Conservation (phyloP, 2,113 vertebrate genomes). For the Crocuta crocuta region DNA sequence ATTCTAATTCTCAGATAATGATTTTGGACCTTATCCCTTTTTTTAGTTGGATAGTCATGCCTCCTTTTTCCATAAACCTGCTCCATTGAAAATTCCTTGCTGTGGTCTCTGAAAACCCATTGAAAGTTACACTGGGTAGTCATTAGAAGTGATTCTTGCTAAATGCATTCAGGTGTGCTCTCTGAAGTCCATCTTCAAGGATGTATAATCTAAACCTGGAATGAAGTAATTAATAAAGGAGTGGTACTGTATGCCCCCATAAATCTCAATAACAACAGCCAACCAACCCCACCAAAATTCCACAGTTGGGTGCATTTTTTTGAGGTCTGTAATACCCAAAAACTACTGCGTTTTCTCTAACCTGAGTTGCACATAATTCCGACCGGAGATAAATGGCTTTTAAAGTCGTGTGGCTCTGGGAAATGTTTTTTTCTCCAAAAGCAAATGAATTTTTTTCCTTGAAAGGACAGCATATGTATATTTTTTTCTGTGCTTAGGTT, state of each 20-base stretch:
- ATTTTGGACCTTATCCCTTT: not conserved
- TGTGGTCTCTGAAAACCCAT: not conserved
- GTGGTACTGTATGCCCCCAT: not conserved
- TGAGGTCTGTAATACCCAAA: not conserved
- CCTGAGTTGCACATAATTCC: not conserved
- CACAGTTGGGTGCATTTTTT: not conserved
- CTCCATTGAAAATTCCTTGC: not conserved
- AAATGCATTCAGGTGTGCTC: not conserved
- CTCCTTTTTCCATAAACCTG: not conserved
- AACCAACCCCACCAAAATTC: not conserved
- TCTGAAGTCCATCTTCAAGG: not conserved
- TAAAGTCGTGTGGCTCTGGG: not conserved
- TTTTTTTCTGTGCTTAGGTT: slow-evolving; percentile 88
- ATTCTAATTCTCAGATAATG: not conserved
- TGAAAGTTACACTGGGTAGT: not conserved
- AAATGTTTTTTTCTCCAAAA: slow-evolving; percentile 1
- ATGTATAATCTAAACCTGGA: not conserved
- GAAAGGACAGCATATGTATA: not conserved
- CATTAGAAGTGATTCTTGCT: not conserved
- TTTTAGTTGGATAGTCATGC: not conserved
- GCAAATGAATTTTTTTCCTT: slow-evolving; percentile 7
- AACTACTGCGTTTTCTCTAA: not conserved
- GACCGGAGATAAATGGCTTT: slow-evolving; percentile 27
- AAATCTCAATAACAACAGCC: not conserved
- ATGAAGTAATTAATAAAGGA: not conserved